Percentiles rank a stretch among this genome's conserved stretches.
Evolutionary conservation across 2,113 vertebrate species (phyloP).

Genomic region (Dolichallabes microphthalmus): DNA sequence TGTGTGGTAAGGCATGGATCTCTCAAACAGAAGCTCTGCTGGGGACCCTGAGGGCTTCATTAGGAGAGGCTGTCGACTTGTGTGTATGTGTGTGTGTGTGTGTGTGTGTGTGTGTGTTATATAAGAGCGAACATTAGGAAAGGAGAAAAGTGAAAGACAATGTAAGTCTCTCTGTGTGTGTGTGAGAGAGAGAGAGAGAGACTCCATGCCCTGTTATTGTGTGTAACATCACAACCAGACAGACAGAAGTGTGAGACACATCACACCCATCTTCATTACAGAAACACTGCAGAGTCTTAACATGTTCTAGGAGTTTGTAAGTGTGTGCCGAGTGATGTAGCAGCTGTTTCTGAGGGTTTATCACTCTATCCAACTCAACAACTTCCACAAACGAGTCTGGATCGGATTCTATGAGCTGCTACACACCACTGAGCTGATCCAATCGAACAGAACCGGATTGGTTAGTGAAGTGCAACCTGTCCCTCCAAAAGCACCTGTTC

Average conservation of each 20-base stretch:
- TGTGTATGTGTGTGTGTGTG: constrained; percentile 35
- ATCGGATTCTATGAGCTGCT: not conserved
- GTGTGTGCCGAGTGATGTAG: not conserved
- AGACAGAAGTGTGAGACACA: not conserved
- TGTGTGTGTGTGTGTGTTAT: constrained; percentile 55
- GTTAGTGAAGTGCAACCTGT: not conserved
- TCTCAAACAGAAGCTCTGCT: constrained; percentile 39
- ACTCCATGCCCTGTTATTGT: not conserved
- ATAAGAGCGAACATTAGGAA: constrained; percentile 61
- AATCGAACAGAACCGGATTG: not conserved
- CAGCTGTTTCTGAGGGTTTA: not conserved
- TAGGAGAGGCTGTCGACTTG: constrained; percentile 8
- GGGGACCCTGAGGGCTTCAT: constrained; percentile 42
- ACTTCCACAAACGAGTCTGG: not conserved
- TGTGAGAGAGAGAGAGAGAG: not conserved
- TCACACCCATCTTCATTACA: not conserved
- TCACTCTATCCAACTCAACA: not conserved
- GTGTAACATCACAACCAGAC: not conserved
- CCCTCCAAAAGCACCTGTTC: not conserved
- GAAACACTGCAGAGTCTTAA: not conserved
- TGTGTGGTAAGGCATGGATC: constrained; percentile 20
- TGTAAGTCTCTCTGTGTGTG: not conserved
- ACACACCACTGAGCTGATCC: not conserved
- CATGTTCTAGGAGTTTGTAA: not conserved
- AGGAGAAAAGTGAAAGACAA: constrained; percentile 60